Evolutionary conservation across 2,888 invertebrate species (phyloP), one percentile per base, ranked within the genome.

Genomic region (Hoplodrina blanda): DNA sequence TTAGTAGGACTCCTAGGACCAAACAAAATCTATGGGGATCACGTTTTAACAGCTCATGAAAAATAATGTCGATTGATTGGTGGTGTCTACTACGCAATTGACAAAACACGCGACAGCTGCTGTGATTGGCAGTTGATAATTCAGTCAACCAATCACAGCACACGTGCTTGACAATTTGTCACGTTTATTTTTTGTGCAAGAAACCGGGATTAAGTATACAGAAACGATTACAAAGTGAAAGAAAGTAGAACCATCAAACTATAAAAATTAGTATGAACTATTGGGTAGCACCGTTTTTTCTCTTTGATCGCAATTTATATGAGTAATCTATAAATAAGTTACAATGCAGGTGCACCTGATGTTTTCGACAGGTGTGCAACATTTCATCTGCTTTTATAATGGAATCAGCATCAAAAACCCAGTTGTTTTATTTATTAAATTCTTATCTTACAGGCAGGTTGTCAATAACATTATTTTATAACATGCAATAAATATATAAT

Each of bases 371-470:
- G n/a, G 17, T 30, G 41, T 19, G 49, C 15, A 62, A 13, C 46
- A 37, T 10, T 17, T 15, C 17, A 52, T n/a, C n/a, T 11, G 13
- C 44, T 20, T 1, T 15, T 25, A 59, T 1, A 41, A 11, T 13
- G 6, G 41, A 66, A 44, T 33, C 55, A 4, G 15, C 30, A 41
- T n/a, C 17, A 71, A 50, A 71, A 54, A 25, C 46, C 7, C 20
- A 10, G 6, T 37, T 19, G 5, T 54, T 41, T 17, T 7, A 46
- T 11, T 17, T 17, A 17, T 17, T 4, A 41, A 19, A 17, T 7
- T 19, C 20, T 63, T 63, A 78, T 63, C 64, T 46, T 30, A 11
- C n/a, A 19, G 11, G 11, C 19, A 41, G 20, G 6, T 44, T 53
- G 4, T 33, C 4, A 54, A 54, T 41, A 33, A 46, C 50, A 19